These are phyloP conservation scores for Caenorhabditis plicata DNA, from an alignment of 2,888 invertebrate species.

Conservation along the genomic window DNA sequence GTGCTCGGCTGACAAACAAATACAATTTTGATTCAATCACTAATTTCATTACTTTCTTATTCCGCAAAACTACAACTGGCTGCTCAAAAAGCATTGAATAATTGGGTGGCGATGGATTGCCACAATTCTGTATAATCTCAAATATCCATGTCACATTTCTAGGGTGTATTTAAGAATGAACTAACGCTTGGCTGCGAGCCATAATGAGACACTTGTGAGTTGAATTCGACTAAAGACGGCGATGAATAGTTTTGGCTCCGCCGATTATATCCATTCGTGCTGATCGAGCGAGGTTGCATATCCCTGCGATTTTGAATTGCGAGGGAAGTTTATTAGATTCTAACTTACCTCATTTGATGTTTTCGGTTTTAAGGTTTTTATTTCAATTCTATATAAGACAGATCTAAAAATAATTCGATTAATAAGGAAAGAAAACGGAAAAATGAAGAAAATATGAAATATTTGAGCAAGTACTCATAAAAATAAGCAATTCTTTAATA, in stretches of 20 bases:
- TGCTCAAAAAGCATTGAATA: slow-evolving; percentile 27
- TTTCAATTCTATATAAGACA: too few species aligned
- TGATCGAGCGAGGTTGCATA: slow-evolving; percentile 48
- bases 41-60: slow-evolving; percentile 8
- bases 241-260: slow-evolving; percentile 39
- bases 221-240: slow-evolving; percentile 37
- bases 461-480: too few species aligned
- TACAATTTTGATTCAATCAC: not conserved
- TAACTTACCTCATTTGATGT: too few species aligned
- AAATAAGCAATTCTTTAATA: too few species aligned
- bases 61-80: slow-evolving; percentile 28
- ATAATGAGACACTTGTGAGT: slow-evolving; percentile 23
- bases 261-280: slow-evolving; percentile 49
- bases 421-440: slow-evolving; percentile 7
- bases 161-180: not conserved
- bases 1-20: slow-evolving; percentile 34
- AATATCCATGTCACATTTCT: not conserved
- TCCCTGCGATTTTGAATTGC: slow-evolving; percentile 7
- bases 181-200: slow-evolving; percentile 36
- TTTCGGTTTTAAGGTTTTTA: too few species aligned
- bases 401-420: slow-evolving; percentile 2
- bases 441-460: too few species aligned
- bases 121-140: slow-evolving; percentile 30
- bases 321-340: too few species aligned
- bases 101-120: slow-evolving; percentile 27